Percentiles rank a stretch among this genome's conserved stretches.
Conservation (phyloP, 2,797 vertebrate species). For the Psittacula echo region DNA sequence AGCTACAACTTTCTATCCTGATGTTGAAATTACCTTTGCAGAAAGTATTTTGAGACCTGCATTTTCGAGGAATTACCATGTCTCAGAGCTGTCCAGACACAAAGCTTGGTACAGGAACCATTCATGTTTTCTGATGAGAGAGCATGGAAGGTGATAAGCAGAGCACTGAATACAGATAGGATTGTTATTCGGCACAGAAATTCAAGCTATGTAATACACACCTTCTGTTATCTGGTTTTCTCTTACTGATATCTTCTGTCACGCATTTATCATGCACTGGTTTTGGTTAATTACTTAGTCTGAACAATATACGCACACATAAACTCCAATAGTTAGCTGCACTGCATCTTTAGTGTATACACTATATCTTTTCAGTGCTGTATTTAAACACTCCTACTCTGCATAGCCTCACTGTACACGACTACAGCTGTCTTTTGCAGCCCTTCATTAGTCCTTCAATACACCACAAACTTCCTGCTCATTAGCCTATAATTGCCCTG, state of each 20-base stretch:
- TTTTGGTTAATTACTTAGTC: not conserved
- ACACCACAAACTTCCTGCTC: slow-evolving; percentile 18
- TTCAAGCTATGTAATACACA: rapidly evolving
- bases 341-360: not conserved
- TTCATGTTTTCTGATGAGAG: not conserved
- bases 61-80: not conserved
- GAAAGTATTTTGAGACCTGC: not conserved
- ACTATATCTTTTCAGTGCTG: not conserved
- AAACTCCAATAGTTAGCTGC: not conserved
- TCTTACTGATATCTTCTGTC: not conserved
- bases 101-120: not conserved
- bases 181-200: not conserved
- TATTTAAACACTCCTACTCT: not conserved
- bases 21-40: not conserved
- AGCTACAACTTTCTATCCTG: not conserved
- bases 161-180: not conserved
- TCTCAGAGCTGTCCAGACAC: not conserved
- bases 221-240: not conserved
- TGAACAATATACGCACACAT: not conserved
- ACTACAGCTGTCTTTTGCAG: not conserved
- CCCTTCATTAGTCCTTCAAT: slow-evolving; percentile 46
- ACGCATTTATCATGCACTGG: not conserved
- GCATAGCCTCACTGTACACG: not conserved
- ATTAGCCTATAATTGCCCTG: not conserved
- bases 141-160: not conserved